Evolutionary conservation across 1,140 invertebrate genomes (phyloP), one percentile per base, ranked within the genome.

Genomic region (Orchestia grillus): DNA sequence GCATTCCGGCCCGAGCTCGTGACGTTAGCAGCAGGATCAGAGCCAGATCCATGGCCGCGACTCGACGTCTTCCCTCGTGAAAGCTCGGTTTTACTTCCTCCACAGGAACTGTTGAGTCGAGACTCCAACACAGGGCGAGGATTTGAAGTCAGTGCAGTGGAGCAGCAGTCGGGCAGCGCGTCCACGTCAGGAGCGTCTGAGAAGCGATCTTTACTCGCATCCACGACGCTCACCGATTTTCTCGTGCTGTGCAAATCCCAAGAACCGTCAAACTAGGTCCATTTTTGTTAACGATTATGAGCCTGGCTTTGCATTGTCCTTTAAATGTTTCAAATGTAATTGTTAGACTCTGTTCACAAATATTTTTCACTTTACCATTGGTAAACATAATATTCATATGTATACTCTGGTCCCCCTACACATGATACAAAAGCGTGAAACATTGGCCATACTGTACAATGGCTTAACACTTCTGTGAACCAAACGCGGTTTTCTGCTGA

Each of bases 171-270:
- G n/a, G 0, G 44, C 44, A n/a, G 16, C 4, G 43, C 40, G 6
- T 94, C 92, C 92, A 45, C 44, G 36, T 94, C 92, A 47, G 92
- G 92, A 45, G 92, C 92, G 44, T 94, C 92, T 28, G 92, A 94
- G 44, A 94, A 94, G 92, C 92, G 92, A 40, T 94, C 92, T 44
- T 94, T 94, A 44, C 92, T 94, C 8, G 92, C 92, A 44, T 94
- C 92, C 44, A 94, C 92, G 3, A 94, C 92, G 92, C 44, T 94
- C 36, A 94, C 92, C 4, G 92, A 94, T 94, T 90, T 90, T 44
- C 92, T 4, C 44, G 43, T 94, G 23, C 92, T 92, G 90, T 41
- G 41, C 11, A 94, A 44, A 77, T 77, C 3, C 1, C 11, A 77
- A 77, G 15, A 23, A 15, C 28, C 36, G n/a, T n/a, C n/a, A n/a